phyloP scores from a whole-genome alignment of 2,888 invertebrate species.

The Trichacis sp. region DNA sequence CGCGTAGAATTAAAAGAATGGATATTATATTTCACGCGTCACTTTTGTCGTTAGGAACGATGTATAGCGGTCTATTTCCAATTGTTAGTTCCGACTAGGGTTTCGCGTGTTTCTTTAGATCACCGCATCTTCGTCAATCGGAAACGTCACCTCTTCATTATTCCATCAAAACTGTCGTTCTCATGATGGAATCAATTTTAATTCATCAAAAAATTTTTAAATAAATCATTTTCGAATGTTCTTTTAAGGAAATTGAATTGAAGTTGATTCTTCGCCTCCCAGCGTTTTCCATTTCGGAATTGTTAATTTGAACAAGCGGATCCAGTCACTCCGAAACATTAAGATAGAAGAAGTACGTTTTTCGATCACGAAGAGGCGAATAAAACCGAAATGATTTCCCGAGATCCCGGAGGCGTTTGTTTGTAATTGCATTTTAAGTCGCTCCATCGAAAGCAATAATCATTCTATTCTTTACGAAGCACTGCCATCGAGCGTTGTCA shows the following conservation, averaged over 20 bases:
- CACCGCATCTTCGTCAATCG: not conserved
- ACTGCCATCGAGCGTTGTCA: slow-evolving; percentile 61
- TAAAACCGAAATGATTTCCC: slow-evolving; percentile 8
- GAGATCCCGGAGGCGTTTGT: slow-evolving; percentile 17
- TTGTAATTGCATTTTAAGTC: slow-evolving; percentile 17
- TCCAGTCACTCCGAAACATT: slow-evolving; percentile 33
- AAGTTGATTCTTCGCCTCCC: too few species aligned
- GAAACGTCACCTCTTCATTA: not conserved
- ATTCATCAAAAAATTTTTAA: too few species aligned
- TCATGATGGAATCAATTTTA: too few species aligned
- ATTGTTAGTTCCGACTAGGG: slow-evolving; percentile 35
- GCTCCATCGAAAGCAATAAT: slow-evolving; percentile 29
- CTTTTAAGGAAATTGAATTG: too few species aligned
- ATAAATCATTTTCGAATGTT: too few species aligned
- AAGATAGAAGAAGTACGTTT: not conserved
- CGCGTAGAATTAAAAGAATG: not conserved
- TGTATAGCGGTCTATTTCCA: slow-evolving; percentile 36
- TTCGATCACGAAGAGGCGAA: too few species aligned
- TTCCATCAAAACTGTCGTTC: too few species aligned
- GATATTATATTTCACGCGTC: too few species aligned
- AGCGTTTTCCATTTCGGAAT: too few species aligned
- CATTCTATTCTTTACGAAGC: slow-evolving; percentile 58
- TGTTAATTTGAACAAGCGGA: slow-evolving; percentile 21
- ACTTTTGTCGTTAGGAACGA: slow-evolving; percentile 19
- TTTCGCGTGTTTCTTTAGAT: not conserved